Conservation (phyloP, 1,140 invertebrate genomes). For the Cydia fagiglandana region DNA sequence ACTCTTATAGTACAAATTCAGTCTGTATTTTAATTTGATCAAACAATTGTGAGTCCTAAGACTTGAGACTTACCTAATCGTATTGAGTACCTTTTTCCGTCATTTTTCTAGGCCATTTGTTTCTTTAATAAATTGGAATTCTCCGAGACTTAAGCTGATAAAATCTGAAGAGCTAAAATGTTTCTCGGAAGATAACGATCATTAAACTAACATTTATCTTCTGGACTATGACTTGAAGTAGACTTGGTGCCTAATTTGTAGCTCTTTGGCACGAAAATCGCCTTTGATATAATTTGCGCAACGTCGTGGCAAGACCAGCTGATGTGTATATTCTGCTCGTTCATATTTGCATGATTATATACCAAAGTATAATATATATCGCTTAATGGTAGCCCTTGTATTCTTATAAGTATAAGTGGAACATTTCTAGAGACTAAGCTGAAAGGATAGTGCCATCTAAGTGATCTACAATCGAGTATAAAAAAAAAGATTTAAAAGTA, state of each 20-base stretch:
- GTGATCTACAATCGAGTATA: too few relatives aligned
- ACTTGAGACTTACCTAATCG: not conserved
- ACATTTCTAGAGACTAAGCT: too few relatives aligned
- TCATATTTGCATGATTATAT: not conserved
- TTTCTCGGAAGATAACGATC: not conserved
- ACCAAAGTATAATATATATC: too few relatives aligned
- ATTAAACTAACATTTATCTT: slow-evolving; percentile 11
- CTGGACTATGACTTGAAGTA: not conserved
- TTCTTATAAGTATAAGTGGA: too few relatives aligned
- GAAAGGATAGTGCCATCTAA: too few relatives aligned
- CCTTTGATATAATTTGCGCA: not conserved
- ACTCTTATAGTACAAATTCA: too few relatives aligned
- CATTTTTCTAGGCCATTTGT: not conserved
- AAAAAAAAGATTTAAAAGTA: too few relatives aligned
- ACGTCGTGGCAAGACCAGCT: not conserved
- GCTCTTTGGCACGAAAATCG: not conserved
- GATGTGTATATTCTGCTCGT: not conserved
- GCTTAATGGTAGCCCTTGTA: too few relatives aligned
- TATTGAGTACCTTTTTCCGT: not conserved
- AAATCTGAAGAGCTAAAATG: not conserved
- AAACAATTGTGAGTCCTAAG: too few relatives aligned
- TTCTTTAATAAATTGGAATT: not conserved
- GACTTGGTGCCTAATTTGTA: slow-evolving; percentile 8
- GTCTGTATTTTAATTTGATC: too few relatives aligned
- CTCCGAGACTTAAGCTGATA: not conserved